These are phyloP conservation scores for Actinia equina DNA, from an alignment of 64 coral and sea anemone genomes.

Conservation along the genomic window DNA sequence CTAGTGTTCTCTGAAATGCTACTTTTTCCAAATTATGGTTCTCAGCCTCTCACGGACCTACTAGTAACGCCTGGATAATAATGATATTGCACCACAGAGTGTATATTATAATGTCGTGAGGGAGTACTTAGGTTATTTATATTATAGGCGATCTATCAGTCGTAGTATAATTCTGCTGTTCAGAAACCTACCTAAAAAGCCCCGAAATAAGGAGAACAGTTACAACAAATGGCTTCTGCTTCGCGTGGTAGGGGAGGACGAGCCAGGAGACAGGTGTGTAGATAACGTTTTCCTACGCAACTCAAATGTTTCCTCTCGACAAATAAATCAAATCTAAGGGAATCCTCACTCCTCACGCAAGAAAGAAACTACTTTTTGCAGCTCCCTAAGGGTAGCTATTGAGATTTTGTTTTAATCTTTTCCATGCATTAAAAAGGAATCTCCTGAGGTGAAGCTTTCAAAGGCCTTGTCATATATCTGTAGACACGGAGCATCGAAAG, in stretches of 20 bases:
- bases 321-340: no score
- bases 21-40: no score
- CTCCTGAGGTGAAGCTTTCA: constrained; percentile 48
- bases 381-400: no score
- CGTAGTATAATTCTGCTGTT: no score
- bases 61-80: not conserved
- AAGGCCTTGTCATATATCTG: constrained; percentile 52
- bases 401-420: not conserved
- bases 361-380: no score
- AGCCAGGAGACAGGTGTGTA: not conserved
- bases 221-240: not conserved
- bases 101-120: not conserved
- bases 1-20: no score
- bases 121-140: no score
- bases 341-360: no score
- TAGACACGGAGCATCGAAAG: constrained; percentile 45
- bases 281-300: no score
- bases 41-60: not conserved
- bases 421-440: not conserved
- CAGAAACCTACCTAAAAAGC: no score
- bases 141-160: no score
- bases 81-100: not conserved
- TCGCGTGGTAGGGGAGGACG: not conserved
- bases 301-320: no score
- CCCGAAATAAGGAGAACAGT: not conserved